Base-by-base conservation (phyloP, 2,888 invertebrate species). In the Alloscopus bannaensis region DNA sequence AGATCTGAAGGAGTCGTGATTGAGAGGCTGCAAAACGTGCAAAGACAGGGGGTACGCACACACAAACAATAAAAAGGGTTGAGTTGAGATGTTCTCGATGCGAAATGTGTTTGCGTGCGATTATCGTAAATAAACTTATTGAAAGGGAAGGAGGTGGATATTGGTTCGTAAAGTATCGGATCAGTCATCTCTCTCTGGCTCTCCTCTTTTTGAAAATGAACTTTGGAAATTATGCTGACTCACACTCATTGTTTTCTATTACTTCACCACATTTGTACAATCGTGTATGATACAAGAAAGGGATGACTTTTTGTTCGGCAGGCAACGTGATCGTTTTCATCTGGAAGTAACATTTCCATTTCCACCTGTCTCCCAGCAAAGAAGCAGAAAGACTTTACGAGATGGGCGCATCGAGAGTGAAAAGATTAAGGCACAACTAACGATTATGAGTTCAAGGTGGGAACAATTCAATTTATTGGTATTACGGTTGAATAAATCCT, bases 71-170 rank as follows among this genome's bases (percentile, higher is more conserved):
- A 22, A 42, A 28, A 31, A 31, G 36, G 31, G 64, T 24, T 31
- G 50, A 69, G 68, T 69, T 69, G 68, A 55, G 68, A 69, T 60
- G 70, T 60, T 71, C 50, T 62, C 36, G 62, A 70, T 62, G 62
- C 62, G 40, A 72, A 72, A 64, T 64, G 55, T 64, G 72, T 3
- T n/a, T n/a, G n/a, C n/a, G 65, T 20, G 65, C 4, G 42, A 57
- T 72, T 55, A 45, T 72, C 72, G 64, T 72, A 55, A 72, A 72
- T 72, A 64, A 70, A 28, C 59, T 59, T 70, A 70, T 70, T 70
- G 59, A 59, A 70, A 69, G 57, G 20, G 29, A 60, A 18, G 36
- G 29, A 62, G 60, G 62, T 71, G 71, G 50, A 29, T 50, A 71
- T 62, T 71, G 45, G 50, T 36, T 18, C 71, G 71, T 71, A 70